Base-by-base conservation (phyloP, 2,113 vertebrate genomes). In the Ariopsis seemanni region DNA sequence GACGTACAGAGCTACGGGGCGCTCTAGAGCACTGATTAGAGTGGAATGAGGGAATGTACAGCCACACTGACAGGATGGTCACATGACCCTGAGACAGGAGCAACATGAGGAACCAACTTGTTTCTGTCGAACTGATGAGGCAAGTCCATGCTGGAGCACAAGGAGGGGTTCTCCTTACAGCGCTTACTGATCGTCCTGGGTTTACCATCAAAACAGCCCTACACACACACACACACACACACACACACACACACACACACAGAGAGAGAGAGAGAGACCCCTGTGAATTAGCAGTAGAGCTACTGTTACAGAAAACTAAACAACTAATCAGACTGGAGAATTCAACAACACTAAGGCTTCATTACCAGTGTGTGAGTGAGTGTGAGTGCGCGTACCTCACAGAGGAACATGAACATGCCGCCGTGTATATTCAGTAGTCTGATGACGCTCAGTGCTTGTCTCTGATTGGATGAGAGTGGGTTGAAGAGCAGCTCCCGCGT, bases 181-280 rank as follows among this genome's bases (percentile, higher is more conserved):
- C 96, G 96, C 90, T 96, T 96, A 93, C 97, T 99, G 95, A 99
- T 98, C 92, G 97, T 96, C 90, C 96, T 94, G 52, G 98, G 98
- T 92, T 97, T 98, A 90, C 95, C 94, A 93, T 99, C 97, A 90
- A 96, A 99, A 92, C 98, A 99, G 91, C 94, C 95, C 98, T 99
- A 34, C 50, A 60, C 34, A 79, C 50, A 62, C n/a, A 88, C 50
- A 82, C 50, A 17, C 42, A 85, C 20, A 81, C 72, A 50, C 48
- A 30, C 22, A 87, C 22, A 63, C 53, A 62, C 12, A 58, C 57
- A 78, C 52, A 72, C 27, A 81, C 67, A 69, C 55, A 63, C 5
- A n/a, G n/a, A n/a, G n/a, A n/a, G n/a, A n/a, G n/a, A n/a, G n/a
- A n/a, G n/a, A n/a, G n/a, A n/a, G n/a, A 58, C 55, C 55, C 62